Evolutionary conservation across 2,113 vertebrate species (phyloP).

Genomic region (Gorsachius goisagi): DNA sequence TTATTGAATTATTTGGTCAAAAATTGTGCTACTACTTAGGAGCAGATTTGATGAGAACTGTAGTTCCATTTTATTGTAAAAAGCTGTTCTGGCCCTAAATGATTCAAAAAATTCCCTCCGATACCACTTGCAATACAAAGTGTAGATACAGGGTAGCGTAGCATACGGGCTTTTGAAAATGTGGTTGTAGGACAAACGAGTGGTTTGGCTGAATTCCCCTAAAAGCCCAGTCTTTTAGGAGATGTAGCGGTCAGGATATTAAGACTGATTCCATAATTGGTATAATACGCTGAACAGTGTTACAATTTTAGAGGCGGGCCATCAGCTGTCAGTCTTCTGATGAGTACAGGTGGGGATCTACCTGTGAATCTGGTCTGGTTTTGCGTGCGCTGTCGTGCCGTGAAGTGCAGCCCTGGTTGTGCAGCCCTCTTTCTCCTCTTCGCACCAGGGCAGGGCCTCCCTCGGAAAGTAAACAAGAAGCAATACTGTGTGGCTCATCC

Average conservation of each 20-base stretch:
- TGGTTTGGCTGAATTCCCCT: constrained; percentile 36
- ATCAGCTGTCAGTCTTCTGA: background rate
- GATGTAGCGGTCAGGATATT: background rate
- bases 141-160: background rate
- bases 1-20: constrained; percentile 25
- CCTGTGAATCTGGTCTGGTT: background rate
- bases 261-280: background rate
- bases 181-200: background rate
- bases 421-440: background rate
- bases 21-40: background rate
- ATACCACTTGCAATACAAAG: background rate
- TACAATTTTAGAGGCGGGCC: background rate
- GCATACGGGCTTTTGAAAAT: background rate
- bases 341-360: background rate
- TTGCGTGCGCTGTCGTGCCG: background rate
- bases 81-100: background rate
- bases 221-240: background rate
- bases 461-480: background rate
- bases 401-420: background rate
- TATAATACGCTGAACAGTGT: background rate
- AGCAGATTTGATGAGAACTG: background rate
- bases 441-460: background rate
- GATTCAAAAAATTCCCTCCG: background rate
- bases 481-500: background rate
- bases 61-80: background rate